Evolutionary conservation across 1,140 invertebrate genomes (phyloP).

Genomic region (Pemphigus obesinymphae): DNA sequence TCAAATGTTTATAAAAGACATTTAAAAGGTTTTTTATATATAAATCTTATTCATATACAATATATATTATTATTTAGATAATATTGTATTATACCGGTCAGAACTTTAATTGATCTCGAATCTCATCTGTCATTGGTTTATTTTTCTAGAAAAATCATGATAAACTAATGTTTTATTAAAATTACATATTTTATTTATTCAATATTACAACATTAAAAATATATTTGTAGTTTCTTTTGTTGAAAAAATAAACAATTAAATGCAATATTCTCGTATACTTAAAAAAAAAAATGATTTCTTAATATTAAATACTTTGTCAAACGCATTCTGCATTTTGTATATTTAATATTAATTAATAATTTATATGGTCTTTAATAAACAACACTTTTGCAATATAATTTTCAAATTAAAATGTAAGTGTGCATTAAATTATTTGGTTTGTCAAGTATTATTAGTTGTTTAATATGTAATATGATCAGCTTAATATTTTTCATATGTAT

Average conservation of each 20-base stretch:
- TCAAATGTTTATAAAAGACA: neutral
- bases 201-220: neutral
- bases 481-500: neutral
- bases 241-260: neutral
- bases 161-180: neutral
- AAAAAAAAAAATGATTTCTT: neutral
- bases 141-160: neutral
- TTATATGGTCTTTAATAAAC: neutral
- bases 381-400: neutral
- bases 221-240: neutral
- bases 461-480: neutral
- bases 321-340: neutral
- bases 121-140: neutral
- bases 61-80: neutral
- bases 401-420: neutral
- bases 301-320: neutral
- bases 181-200: neutral
- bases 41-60: neutral
- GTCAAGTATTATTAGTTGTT: neutral
- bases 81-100: neutral
- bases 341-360: neutral
- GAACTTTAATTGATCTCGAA: neutral
- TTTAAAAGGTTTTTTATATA: neutral
- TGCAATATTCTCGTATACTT: neutral
- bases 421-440: constrained; percentile 1